Conservation (phyloP, 2,113 vertebrate genomes). For the Cynopterus brachyotis region DNA sequence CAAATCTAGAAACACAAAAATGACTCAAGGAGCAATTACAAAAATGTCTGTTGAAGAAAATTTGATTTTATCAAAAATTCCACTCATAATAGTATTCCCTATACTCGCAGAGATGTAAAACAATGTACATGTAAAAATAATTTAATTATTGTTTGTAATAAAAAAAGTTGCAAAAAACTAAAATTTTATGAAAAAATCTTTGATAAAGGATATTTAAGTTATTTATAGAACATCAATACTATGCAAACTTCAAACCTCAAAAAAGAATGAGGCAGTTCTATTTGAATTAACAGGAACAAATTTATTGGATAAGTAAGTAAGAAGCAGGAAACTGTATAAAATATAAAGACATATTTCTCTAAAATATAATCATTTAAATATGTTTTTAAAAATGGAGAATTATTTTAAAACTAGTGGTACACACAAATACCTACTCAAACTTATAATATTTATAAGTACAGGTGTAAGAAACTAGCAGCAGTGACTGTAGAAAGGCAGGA, state of each 20-base stretch:
- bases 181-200: background rate
- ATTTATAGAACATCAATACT: background rate
- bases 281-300: background rate
- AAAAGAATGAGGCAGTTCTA: background rate
- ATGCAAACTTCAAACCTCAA: background rate
- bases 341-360: background rate
- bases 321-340: background rate
- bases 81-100: background rate
- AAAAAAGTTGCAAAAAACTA: background rate
- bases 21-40: background rate
- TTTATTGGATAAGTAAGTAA: background rate
- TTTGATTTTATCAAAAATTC: background rate
- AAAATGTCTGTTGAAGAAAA: background rate
- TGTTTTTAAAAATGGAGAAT: background rate
- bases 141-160: background rate
- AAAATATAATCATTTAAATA: background rate
- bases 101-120: background rate
- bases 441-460: background rate
- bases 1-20: background rate
- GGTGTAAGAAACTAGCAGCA: background rate
- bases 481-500: no score
- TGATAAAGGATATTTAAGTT: background rate
- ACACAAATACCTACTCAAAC: background rate
- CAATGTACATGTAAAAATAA: background rate
- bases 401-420: background rate